A percentile compares a stretch with the other conserved stretches of the same genome.
Conservation (phyloP, 2,797 vertebrate genomes). For the Pseudocheirus occidentalis region DNA sequence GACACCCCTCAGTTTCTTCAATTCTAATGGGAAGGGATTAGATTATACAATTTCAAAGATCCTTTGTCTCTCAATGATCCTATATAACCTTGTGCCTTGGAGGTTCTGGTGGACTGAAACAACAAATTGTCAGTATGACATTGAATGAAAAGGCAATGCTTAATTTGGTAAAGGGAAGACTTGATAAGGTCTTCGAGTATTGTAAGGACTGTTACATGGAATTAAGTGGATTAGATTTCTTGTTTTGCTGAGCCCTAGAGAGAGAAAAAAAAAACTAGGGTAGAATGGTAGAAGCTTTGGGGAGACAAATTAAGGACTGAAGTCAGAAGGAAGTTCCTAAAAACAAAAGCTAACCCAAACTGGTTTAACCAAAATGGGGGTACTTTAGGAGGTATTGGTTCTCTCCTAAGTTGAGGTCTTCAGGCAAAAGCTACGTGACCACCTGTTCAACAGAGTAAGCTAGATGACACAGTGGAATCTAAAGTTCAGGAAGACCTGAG, state of each 20-base stretch:
- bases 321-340: background rate
- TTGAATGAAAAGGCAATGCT: background rate
- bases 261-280: background rate
- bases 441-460: background rate
- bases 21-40: background rate
- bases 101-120: background rate
- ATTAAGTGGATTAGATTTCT: background rate
- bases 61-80: background rate
- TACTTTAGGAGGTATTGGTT: background rate
- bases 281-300: background rate
- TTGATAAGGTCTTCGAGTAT: background rate
- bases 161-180: background rate
- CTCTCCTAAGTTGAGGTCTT: background rate
- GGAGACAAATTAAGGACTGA: background rate
- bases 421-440: background rate
- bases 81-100: background rate
- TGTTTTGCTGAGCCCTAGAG: background rate
- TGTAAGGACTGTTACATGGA: background rate
- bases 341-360: background rate
- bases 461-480: background rate
- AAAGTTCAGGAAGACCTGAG: too few relatives aligned
- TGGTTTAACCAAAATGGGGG: background rate
- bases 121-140: background rate
- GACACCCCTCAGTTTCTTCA: background rate
- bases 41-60: background rate